Percentiles rank a stretch among this genome's conserved stretches.
These are phyloP conservation scores for Mechanitis mazaeus DNA, from an alignment of 2,888 invertebrate species.

Conservation along the genomic window DNA sequence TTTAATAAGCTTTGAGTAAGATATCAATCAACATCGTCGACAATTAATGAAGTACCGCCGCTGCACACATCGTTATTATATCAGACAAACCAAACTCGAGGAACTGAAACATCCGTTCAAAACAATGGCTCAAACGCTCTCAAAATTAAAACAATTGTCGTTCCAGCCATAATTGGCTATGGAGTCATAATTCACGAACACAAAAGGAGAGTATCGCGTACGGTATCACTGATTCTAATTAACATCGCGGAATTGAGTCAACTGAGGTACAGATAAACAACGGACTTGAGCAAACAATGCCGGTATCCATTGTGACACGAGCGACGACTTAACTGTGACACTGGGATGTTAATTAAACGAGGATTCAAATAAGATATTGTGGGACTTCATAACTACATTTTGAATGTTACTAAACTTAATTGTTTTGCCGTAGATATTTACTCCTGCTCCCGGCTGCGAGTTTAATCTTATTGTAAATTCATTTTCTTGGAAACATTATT, in stretches of 20 bases:
- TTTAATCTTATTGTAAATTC: neutral
- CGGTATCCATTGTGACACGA: constrained; percentile 41
- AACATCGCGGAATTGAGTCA: constrained; percentile 33
- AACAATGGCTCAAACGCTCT: constrained; percentile 10
- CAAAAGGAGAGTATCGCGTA: constrained; percentile 31
- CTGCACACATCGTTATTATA: neutral
- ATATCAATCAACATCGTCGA: too few species aligned
- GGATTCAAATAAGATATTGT: constrained; percentile 55
- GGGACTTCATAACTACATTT: constrained; percentile 35
- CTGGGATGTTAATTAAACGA: constrained; percentile 60
- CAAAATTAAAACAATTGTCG: constrained; percentile 20
- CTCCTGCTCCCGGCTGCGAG: constrained; percentile 7
- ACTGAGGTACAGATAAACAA: constrained; percentile 36
- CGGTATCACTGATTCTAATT: constrained; percentile 33
- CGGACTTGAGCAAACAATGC: constrained; percentile 54
- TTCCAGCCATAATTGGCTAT: constrained; percentile 30
- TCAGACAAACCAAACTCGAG: constrained; percentile 6
- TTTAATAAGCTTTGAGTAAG: too few species aligned
- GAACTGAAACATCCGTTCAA: constrained; percentile 14
- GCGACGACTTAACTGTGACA: constrained; percentile 65
- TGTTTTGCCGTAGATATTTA: constrained; percentile 15
- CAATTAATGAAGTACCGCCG: neutral
- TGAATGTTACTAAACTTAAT: constrained; percentile 22
- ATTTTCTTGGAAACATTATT: too few species aligned
- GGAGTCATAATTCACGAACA: constrained; percentile 30